Evolutionary conservation across 2,113 vertebrate species (phyloP), one percentile per base, ranked within the genome.

Genomic region (Sialia sialis): DNA sequence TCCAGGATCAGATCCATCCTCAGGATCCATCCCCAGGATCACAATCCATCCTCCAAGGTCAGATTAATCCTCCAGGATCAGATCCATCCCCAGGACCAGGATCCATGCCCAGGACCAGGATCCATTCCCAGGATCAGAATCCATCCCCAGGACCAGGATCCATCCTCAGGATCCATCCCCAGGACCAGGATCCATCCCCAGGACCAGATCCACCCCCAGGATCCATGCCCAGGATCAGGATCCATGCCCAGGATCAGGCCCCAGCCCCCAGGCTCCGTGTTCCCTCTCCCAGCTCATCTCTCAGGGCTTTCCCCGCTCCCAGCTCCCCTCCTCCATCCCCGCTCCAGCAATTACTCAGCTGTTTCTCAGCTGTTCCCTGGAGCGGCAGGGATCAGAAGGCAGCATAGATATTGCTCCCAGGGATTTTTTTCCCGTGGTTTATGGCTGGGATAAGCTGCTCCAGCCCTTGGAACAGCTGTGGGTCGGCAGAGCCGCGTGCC

Each of bases 281-380:
- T 51, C 25, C 25, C 49, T 26, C 49, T 26, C 49, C 49, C 49
- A 51, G 49, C 49, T 51, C 49, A 26, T 51, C 48, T 51, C 60
- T 39, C 91, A 80, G 94, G 93, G 93, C 63, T 95, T 95, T 95
- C 68, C 89, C 89, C 55, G 2, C 4, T 12, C 87, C 1, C 2
- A 11, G 49, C 56, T 94, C 75, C 36, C 29, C 6, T 36, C 63
- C 76, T 64, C 48, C 25, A 0, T 23, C 70, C 59, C 84, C 30
- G 60, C 39, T 64, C 75, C 5, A 16, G 74, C 80, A 23, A 74
- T 96, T 94, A 91, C 69, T 94, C 97, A 97, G 96, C 95, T 94
- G 94, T 89, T 93, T 95, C 92, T 91, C 95, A 97, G 95, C 97
- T 97, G 96, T 92, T 92, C 87, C 63, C 10, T 4, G 34, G 10